Percentiles rank a stretch among this genome's conserved stretches.
phyloP scores from a whole-genome alignment of 2,888 invertebrate species.

The Ischnura elegans region DNA sequence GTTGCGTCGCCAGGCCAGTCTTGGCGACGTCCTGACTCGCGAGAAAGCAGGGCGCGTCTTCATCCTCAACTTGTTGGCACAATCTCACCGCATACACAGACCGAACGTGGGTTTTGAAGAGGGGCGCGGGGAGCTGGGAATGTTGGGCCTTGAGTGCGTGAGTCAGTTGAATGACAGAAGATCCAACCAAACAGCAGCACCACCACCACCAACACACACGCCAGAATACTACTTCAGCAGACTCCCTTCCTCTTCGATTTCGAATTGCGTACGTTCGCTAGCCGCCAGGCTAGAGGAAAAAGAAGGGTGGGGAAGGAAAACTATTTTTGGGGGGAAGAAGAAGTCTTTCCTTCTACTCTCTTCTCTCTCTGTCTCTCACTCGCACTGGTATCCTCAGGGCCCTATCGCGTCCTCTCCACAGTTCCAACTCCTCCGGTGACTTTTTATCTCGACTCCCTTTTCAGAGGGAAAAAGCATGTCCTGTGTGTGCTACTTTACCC shows the following conservation, averaged over 20 bases:
- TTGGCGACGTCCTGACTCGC: neutral
- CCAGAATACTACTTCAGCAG: no score
- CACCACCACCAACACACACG: neutral
- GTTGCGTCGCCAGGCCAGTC: neutral
- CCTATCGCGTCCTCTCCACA: no score
- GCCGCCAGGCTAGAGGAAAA: no score
- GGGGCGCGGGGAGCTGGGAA: neutral
- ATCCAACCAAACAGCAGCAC: neutral
- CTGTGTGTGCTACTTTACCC: no score
- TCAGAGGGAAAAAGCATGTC: neutral
- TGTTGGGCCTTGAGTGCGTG: neutral
- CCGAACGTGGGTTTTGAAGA: neutral
- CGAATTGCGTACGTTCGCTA: neutral
- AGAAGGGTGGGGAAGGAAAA: neutral
- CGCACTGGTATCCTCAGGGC: neutral
- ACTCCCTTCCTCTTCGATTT: neutral
- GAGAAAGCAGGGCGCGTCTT: neutral
- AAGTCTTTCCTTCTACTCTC: neutral
- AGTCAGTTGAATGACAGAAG: neutral
- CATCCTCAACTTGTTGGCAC: neutral
- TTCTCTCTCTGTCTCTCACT: neutral
- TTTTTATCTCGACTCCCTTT: neutral
- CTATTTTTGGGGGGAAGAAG: neutral
- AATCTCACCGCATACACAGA: neutral
- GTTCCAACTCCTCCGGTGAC: no score